Base-by-base conservation (phyloP, 2,888 invertebrate species). In the Torymus texanus region DNA sequence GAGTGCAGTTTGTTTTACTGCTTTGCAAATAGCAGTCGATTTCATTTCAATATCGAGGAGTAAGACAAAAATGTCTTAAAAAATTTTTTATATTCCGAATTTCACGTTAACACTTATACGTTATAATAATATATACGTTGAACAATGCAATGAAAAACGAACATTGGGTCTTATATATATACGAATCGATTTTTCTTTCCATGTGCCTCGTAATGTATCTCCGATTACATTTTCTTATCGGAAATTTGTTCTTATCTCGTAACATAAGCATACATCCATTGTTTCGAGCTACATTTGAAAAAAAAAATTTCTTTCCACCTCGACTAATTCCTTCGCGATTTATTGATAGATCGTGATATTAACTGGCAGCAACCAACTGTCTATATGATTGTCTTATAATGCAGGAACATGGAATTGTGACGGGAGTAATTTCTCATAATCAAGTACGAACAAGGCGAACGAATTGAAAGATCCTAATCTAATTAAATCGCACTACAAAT, bases 381-480 rank as follows among this genome's bases (percentile, higher is more conserved):
- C 21, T 21, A 53, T n/a, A 16, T 41, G 63, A 63, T 41, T 41
- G 41, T 16, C 21, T 41, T 50, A 56, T 56, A 11, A 10, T 41
- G 41, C 16, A 63, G 11, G 14, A 13, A 29, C 29, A 8, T 2
- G n/a, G n/a, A 4, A 8, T 41, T 41, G 41, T 29, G 63, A 41
- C 63, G 63, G 63, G 41, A 29, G 63, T 41, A n/a, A 63, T 63
- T 63, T 63, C 63, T 63, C 63, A 63, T 50, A 63, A 63, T 63
- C 50, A 50, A 50, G 63, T 63, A 29, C 4, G 50, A n/a, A 63
- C 41, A 41, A 41, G 41, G 0, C 41, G 8, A 5, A 41, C 8
- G 41, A 41, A 41, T 41, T 41, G 41, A 41, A 41, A 8, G 41
- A 41, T 5, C 41, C 41, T 41, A 41, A 41, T 41, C 41, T 41